Percentiles rank a stretch among this genome's conserved stretches.
Conservation (phyloP, 2,888 invertebrate species). For the Dinocampus coccinellae region DNA sequence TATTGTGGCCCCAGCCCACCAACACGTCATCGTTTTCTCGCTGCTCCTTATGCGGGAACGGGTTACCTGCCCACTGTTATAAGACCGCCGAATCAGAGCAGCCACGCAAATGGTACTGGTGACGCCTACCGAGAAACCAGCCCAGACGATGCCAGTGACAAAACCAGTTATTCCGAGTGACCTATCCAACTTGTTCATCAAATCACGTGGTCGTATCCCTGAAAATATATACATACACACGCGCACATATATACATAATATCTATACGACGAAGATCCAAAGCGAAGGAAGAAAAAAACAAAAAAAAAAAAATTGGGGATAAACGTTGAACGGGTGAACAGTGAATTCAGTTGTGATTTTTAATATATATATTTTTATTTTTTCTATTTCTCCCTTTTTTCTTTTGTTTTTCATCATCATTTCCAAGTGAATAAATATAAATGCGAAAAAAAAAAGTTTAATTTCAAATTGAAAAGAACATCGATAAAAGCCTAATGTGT, state of each 20-base stretch:
- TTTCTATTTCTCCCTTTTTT: background rate
- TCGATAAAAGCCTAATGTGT: background rate
- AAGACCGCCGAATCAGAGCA: constrained; percentile 66
- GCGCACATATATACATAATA: constrained; percentile 6
- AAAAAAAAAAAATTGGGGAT: background rate
- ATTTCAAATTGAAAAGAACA: background rate
- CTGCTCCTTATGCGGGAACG: constrained; percentile 86
- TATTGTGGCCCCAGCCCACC: constrained; percentile 72
- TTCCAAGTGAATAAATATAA: background rate
- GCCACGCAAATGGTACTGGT: constrained; percentile 59
- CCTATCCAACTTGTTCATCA: constrained; percentile 43
- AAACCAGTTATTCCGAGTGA: constrained; percentile 68
- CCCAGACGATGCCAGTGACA: constrained; percentile 66
- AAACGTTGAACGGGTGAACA: constrained; percentile 18
- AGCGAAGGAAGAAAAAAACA: too few species aligned
- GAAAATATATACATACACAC: background rate
- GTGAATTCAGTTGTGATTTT: constrained; percentile 8
- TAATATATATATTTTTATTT: background rate
- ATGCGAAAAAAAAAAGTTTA: background rate
- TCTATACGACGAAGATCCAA: background rate
- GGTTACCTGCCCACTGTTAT: constrained; percentile 87
- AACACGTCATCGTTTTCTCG: constrained; percentile 81
- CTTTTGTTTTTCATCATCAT: background rate
- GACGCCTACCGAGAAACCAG: constrained; percentile 64
- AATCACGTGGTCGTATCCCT: constrained; percentile 40